Evolutionary conservation across 2,113 vertebrate species (phyloP).

Genomic region (Gymnarchus niloticus): DNA sequence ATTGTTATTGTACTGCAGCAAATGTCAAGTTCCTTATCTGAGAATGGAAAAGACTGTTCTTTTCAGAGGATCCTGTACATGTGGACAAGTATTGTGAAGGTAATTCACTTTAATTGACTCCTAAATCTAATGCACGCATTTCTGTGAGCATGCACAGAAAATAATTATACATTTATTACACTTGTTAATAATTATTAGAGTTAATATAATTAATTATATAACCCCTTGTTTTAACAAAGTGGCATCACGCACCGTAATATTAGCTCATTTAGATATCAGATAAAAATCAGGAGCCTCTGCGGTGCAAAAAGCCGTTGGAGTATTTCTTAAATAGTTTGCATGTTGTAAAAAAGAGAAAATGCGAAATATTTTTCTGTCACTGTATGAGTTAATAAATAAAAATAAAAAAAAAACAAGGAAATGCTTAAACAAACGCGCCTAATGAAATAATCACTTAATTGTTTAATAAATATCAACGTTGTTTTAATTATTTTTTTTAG

Average conservation of each 20-base stretch:
- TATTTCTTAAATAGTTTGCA: neutral
- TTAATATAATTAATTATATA: no score
- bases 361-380: neutral
- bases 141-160: neutral
- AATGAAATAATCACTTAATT: neutral
- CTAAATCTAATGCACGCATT: neutral
- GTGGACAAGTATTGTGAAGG: slow-evolving; percentile 62
- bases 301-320: neutral
- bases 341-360: neutral
- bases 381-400: neutral
- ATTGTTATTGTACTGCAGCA: neutral
- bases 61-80: slow-evolving; percentile 43
- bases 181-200: neutral
- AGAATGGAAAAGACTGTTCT: slow-evolving; percentile 32
- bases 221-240: neutral
- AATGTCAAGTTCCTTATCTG: slow-evolving; percentile 39
- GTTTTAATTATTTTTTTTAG: neutral
- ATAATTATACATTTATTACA: neutral
- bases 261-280: neutral
- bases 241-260: neutral
- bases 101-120: slow-evolving; percentile 43
- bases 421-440: no score
- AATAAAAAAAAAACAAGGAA: neutral
- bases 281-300: neutral
- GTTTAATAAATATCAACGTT: neutral